A percentile compares a stretch with the other conserved stretches of the same genome.
Conservation (phyloP, 2,888 invertebrate species). For the Branchellion lobata region DNA sequence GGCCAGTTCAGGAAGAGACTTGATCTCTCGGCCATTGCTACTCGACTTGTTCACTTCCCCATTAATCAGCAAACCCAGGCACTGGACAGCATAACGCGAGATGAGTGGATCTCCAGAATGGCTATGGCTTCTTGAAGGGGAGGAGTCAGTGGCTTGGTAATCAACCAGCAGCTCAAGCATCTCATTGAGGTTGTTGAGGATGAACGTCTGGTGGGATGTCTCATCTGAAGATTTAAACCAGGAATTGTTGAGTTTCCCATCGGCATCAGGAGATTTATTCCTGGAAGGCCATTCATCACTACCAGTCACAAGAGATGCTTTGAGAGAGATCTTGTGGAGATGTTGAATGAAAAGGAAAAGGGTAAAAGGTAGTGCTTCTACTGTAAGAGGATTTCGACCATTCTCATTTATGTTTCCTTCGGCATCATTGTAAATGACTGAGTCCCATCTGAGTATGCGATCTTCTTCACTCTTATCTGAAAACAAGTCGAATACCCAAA, state of each 20-base stretch:
- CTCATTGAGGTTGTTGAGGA: slow-evolving; percentile 60
- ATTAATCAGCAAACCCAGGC: slow-evolving; percentile 59
- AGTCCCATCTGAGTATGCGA: slow-evolving; percentile 55
- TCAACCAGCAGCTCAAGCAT: slow-evolving; percentile 61
- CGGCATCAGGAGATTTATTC: slow-evolving; percentile 58
- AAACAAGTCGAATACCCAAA: slow-evolving; percentile 57
- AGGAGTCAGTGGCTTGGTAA: slow-evolving; percentile 53
- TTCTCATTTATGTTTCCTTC: slow-evolving; percentile 53
- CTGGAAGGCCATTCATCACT: slow-evolving; percentile 61
- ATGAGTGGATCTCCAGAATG: slow-evolving; percentile 43
- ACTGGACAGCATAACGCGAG: slow-evolving; percentile 58
- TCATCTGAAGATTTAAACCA: slow-evolving; percentile 59
- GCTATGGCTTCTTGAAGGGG: background rate
- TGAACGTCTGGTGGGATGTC: slow-evolving; percentile 60
- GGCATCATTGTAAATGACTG: slow-evolving; percentile 50
- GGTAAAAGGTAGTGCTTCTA: slow-evolving; percentile 59
- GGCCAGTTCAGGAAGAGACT: slow-evolving; percentile 39
- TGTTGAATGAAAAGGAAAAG: slow-evolving; percentile 62
- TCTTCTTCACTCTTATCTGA: slow-evolving; percentile 55
- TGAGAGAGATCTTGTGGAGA: slow-evolving; percentile 60
- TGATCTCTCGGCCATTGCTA: slow-evolving; percentile 49
- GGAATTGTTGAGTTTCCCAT: slow-evolving; percentile 55
- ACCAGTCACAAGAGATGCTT: slow-evolving; percentile 60
- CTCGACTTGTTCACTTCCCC: slow-evolving; percentile 56
- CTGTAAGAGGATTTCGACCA: slow-evolving; percentile 54